A percentile compares a stretch with the other conserved stretches of the same genome.
Evolutionary conservation across 2,113 vertebrate genomes (phyloP).

Genomic region (Ophiodon elongatus): DNA sequence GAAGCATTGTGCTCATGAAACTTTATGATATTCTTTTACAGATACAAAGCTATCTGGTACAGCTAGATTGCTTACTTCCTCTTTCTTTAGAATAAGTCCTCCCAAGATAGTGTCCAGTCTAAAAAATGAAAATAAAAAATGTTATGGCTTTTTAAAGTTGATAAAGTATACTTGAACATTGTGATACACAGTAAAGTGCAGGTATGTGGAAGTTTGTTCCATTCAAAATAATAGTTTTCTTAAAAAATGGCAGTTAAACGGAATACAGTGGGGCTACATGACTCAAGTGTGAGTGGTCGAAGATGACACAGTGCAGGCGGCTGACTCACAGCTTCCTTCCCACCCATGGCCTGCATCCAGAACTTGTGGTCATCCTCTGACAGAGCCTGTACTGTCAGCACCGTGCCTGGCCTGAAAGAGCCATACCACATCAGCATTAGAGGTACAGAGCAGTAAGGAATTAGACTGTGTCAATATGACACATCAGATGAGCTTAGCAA

Average conservation of each 20-base stretch:
- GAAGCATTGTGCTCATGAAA: neutral
- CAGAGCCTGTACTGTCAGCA: constrained; percentile 93
- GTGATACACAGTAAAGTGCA: neutral
- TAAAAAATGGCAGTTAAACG: constrained; percentile 13
- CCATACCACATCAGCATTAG: constrained; percentile 33
- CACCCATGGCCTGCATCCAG: constrained; percentile 97
- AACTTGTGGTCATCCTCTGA: constrained; percentile 94
- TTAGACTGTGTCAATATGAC: constrained; percentile 3
- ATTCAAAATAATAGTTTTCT: neutral
- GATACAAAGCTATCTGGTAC: neutral
- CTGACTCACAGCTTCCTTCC: constrained; percentile 94
- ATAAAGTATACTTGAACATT: neutral
- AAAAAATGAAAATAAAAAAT: neutral
- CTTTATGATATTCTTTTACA: neutral
- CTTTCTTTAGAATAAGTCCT: constrained; percentile 88
- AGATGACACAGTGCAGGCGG: constrained; percentile 50
- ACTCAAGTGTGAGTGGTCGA: constrained; percentile 23
- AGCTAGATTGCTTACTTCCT: constrained; percentile 88
- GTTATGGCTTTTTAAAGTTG: neutral
- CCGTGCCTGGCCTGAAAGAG: constrained; percentile 87
- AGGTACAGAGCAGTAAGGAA: neutral
- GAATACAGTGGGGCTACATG: neutral
- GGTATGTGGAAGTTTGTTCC: neutral
- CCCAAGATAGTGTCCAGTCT: constrained; percentile 85
- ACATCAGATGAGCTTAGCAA: neutral